Evolutionary conservation across 1,140 invertebrate species (phyloP).

Genomic region (Rhopalosiphum maidis): DNA sequence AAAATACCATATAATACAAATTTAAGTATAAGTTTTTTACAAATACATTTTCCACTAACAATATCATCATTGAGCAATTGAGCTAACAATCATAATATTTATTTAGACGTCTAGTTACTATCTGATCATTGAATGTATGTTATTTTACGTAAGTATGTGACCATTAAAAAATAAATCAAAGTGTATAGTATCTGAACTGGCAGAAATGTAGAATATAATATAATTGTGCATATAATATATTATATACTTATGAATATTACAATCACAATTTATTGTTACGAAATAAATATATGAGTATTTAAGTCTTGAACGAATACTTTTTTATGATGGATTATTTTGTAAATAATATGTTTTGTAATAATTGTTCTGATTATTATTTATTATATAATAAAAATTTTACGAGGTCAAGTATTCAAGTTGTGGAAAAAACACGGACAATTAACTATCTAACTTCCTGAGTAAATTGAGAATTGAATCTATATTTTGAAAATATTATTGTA

Average conservation of each 20-base stretch:
- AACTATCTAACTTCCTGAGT: not conserved
- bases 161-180: not conserved
- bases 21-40: not conserved
- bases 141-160: not conserved
- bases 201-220: not conserved
- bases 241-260: not conserved
- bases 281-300: not conserved
- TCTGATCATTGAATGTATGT: not conserved
- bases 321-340: not conserved
- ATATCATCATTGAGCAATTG: not conserved
- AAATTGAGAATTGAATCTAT: not conserved
- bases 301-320: not conserved
- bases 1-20: not conserved
- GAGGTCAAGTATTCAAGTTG: not conserved
- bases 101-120: not conserved
- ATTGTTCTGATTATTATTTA: not conserved
- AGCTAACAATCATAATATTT: not conserved
- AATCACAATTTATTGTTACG: not conserved
- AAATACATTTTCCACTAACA: not conserved
- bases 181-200: not conserved
- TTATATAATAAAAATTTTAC: not conserved
- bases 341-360: not conserved
- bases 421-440: not conserved
- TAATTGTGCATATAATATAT: not conserved
- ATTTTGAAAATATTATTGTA: not conserved